A percentile compares a stretch with the other conserved stretches of the same genome.
Conservation (phyloP, 2,888 invertebrate genomes). For the Dryobota labecula region DNA sequence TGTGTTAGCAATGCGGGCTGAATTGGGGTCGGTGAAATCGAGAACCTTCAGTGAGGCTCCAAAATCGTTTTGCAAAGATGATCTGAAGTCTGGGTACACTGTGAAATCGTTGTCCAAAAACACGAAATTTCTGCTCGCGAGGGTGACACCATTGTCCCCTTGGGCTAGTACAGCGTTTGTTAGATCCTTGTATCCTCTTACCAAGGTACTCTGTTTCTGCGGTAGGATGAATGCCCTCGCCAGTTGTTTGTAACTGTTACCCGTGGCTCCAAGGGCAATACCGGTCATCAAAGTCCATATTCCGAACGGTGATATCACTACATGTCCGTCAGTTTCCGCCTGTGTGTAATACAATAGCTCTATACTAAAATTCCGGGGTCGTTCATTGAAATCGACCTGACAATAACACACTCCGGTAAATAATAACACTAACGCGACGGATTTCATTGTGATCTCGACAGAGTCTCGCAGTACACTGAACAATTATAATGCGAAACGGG, state of each 20-base stretch:
- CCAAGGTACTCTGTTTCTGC: slow-evolving; percentile 69
- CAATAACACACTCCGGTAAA: slow-evolving; percentile 77
- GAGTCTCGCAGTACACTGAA: slow-evolving; percentile 76
- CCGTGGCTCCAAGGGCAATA: slow-evolving; percentile 83
- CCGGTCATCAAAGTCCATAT: slow-evolving; percentile 89
- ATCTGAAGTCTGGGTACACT: slow-evolving; percentile 75
- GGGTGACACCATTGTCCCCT: slow-evolving; percentile 77
- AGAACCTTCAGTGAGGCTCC: slow-evolving; percentile 80
- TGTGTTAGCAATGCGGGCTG: slow-evolving; percentile 81
- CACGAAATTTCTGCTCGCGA: slow-evolving; percentile 84
- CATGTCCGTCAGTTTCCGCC: slow-evolving; percentile 80
- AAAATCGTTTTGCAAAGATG: slow-evolving; percentile 78
- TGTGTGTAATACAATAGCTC: slow-evolving; percentile 84
- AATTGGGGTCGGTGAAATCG: slow-evolving; percentile 81
- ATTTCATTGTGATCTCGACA: slow-evolving; percentile 78
- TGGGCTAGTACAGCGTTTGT: slow-evolving; percentile 78
- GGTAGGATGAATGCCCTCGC: slow-evolving; percentile 82
- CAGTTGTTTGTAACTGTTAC: slow-evolving; percentile 79
- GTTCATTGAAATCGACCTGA: slow-evolving; percentile 80
- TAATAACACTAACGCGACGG: slow-evolving; percentile 72
- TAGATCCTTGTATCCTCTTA: slow-evolving; percentile 79
- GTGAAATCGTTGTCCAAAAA: slow-evolving; percentile 83
- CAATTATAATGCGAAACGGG: slow-evolving; percentile 76
- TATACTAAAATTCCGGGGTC: slow-evolving; percentile 85
- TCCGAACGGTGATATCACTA: slow-evolving; percentile 87